phyloP scores from a whole-genome alignment of 2,113 vertebrate genomes.

The Bubo blakistoni region DNA sequence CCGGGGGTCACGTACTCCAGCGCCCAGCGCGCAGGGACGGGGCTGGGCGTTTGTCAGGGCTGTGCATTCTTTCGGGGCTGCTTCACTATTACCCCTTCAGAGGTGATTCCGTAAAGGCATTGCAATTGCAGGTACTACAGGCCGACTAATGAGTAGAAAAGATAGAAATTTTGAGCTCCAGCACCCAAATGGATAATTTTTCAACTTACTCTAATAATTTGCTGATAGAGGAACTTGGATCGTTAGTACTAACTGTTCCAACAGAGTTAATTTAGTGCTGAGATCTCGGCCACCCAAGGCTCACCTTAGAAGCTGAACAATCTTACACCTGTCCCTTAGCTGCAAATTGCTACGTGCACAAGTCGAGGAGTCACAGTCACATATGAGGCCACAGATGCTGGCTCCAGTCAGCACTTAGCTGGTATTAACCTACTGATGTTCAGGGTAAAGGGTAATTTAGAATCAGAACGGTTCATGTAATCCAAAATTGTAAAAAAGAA shows the following conservation, averaged over 20 bases:
- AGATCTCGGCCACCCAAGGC: neutral
- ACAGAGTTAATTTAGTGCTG: no score
- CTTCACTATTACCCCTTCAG: neutral
- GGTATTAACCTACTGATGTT: neutral
- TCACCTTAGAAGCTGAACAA: neutral
- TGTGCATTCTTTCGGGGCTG: rapidly evolving
- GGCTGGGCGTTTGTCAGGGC: no score
- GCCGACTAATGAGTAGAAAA: neutral
- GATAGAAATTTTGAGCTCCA: neutral
- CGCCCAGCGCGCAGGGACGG: no score
- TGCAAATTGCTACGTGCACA: neutral
- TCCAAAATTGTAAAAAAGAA: neutral
- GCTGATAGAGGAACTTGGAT: neutral
- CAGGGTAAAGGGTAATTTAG: neutral
- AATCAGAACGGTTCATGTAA: neutral
- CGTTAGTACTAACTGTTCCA: neutral
- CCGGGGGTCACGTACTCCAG: no score
- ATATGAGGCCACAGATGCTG: rapidly evolving
- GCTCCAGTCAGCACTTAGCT: neutral
- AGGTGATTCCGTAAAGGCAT: neutral
- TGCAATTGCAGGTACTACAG: neutral
- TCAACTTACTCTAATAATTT: neutral
- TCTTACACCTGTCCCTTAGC: rapidly evolving
- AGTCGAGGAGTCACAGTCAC: neutral
- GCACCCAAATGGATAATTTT: neutral